Conservation (phyloP, 2,113 vertebrate species). For the Clinocottus analis region DNA sequence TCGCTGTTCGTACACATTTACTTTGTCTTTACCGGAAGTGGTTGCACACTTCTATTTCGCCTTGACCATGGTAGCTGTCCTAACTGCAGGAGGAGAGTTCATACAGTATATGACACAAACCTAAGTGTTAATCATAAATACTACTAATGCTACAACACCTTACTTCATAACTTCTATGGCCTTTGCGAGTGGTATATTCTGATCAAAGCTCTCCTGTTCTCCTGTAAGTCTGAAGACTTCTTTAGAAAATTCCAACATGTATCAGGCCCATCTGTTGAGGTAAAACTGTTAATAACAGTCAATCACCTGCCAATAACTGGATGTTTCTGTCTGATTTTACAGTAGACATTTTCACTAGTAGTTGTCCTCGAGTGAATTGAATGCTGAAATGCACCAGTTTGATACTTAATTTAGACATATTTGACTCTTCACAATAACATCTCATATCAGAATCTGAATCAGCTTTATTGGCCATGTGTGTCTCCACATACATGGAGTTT, state of each 20-base stretch:
- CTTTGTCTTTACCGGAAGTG: conserved; percentile 9
- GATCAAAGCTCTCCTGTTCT: neutral
- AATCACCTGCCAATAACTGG: neutral
- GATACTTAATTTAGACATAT: too few species aligned
- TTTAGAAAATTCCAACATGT: neutral
- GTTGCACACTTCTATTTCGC: neutral
- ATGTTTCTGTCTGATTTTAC: neutral
- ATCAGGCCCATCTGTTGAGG: neutral
- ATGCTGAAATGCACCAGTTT: neutral
- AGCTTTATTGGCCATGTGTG: too few species aligned
- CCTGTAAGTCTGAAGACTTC: neutral
- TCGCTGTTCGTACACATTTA: neutral
- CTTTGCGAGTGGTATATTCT: neutral
- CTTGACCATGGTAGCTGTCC: neutral
- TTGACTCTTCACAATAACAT: neutral
- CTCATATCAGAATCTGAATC: too few species aligned
- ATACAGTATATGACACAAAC: neutral
- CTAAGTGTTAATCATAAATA: neutral
- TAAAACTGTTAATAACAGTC: neutral
- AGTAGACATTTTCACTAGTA: too few species aligned
- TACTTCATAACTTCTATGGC: neutral
- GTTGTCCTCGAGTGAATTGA: too few species aligned
- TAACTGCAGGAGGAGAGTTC: neutral
- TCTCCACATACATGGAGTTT: too few species aligned
- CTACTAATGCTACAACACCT: neutral